These are phyloP conservation scores for Eupithecia centaureata DNA, from an alignment of 2,888 invertebrate species.

Conservation along the genomic window DNA sequence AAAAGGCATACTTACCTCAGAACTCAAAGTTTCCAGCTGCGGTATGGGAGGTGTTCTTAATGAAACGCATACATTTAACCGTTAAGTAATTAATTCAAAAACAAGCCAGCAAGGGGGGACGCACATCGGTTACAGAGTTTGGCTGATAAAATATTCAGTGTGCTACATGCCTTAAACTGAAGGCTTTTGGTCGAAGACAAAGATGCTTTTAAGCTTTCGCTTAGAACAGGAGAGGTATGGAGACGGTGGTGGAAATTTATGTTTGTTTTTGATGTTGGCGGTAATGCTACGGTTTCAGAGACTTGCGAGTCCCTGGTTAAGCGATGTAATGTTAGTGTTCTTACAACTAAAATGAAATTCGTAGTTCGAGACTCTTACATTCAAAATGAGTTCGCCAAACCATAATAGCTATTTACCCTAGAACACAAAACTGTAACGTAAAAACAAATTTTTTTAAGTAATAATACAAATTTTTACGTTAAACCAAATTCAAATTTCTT, in stretches of 20 bases:
- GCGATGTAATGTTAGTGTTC: no score
- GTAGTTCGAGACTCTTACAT: no score
- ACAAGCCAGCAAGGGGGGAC: constrained; percentile 49
- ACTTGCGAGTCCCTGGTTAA: no score
- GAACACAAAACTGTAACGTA: no score
- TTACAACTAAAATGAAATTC: no score
- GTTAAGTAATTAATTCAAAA: constrained; percentile 66
- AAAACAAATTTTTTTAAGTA: not conserved
- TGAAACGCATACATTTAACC: constrained; percentile 43
- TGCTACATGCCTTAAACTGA: constrained; percentile 71
- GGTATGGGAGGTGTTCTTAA: constrained; percentile 26
- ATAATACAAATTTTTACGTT: no score
- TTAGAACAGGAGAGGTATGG: constrained; percentile 51
- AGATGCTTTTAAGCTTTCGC: constrained; percentile 80
- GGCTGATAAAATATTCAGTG: constrained; percentile 75
- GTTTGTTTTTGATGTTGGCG: not conserved
- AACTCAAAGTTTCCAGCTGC: constrained; percentile 17
- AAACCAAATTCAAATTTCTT: no score
- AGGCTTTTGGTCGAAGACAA: constrained; percentile 77
- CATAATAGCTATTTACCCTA: no score
- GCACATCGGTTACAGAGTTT: constrained; percentile 58
- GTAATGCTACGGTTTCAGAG: not conserved
- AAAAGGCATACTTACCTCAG: constrained; percentile 9
- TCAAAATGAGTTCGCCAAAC: no score
- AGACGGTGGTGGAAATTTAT: constrained; percentile 36